These are phyloP conservation scores for Lithophane semibrunnea DNA, from an alignment of 2,888 invertebrate species.

Conservation along the genomic window DNA sequence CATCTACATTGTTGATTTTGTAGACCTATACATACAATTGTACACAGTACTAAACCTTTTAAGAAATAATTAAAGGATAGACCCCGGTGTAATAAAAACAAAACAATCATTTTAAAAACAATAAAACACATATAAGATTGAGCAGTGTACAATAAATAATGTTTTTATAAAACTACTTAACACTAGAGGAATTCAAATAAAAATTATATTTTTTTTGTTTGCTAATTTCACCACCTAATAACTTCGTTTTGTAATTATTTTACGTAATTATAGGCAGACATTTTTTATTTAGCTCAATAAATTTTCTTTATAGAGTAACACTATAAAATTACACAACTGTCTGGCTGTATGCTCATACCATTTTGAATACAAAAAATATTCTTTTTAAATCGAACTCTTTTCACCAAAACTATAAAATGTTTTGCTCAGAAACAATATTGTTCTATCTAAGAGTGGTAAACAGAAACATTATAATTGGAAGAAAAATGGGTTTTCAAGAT, in stretches of 20 bases:
- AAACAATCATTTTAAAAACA: conserved; percentile 65
- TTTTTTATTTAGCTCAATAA: conserved; percentile 37
- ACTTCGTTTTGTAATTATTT: conserved; percentile 34
- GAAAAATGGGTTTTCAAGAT: background rate
- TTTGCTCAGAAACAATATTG: conserved; percentile 13
- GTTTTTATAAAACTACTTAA: conserved; percentile 80
- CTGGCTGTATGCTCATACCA: conserved; percentile 12
- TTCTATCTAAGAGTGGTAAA: conserved; percentile 12
- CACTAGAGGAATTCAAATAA: conserved; percentile 65
- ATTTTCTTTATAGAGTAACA: conserved; percentile 27
- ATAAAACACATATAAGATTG: conserved; percentile 76
- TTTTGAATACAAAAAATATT: conserved; percentile 29
- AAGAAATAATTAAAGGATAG: conserved; percentile 52
- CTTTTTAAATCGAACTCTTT: conserved; percentile 26
- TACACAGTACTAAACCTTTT: conserved; percentile 44
- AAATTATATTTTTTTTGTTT: conserved; percentile 46
- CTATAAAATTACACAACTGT: conserved; percentile 24
- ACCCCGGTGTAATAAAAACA: conserved; percentile 52
- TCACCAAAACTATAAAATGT: conserved; percentile 24
- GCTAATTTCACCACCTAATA: conserved; percentile 52
- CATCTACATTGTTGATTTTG: conserved; percentile 49
- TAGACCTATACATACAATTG: conserved; percentile 54
- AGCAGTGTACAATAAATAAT: conserved; percentile 82
- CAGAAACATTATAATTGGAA: conserved; percentile 25
- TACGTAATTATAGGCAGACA: conserved; percentile 46